phyloP scores from a whole-genome alignment of 2,888 invertebrate genomes.

The Parnassius glacialis region DNA sequence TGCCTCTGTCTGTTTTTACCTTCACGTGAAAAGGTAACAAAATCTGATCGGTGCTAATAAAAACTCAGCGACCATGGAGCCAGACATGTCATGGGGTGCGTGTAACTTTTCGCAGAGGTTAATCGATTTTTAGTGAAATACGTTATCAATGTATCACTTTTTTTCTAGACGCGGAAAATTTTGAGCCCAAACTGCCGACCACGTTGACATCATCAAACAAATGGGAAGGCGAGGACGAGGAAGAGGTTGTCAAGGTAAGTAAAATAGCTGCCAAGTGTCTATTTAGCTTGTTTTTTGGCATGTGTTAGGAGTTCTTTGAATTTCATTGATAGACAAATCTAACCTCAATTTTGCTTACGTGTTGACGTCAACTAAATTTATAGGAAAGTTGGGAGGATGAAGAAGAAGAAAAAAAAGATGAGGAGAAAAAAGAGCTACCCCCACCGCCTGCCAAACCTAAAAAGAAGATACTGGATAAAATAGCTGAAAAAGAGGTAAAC shows the following conservation, averaged over 20 bases:
- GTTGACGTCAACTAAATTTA: slow-evolving; percentile 64
- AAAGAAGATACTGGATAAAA: slow-evolving; percentile 88
- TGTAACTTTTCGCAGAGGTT: slow-evolving; percentile 33
- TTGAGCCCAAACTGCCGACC: slow-evolving; percentile 84
- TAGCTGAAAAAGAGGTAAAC: slow-evolving; percentile 93
- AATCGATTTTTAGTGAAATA: slow-evolving; percentile 4
- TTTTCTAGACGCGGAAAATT: slow-evolving; percentile 86
- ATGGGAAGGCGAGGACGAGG: slow-evolving; percentile 95
- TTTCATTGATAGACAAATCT: slow-evolving; percentile 38
- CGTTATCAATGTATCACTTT: slow-evolving; percentile 27
- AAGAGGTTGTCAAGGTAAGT: slow-evolving; percentile 90
- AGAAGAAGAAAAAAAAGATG: slow-evolving; percentile 89
- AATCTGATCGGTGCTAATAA: slow-evolving; percentile 67
- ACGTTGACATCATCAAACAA: slow-evolving; percentile 83
- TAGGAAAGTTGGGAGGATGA: slow-evolving; percentile 98
- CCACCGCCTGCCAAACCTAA: slow-evolving; percentile 84
- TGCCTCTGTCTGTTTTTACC: slow-evolving; percentile 66
- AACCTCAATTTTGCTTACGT: slow-evolving; percentile 71
- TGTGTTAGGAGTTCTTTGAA: slow-evolving; percentile 24
- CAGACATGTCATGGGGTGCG: slow-evolving; percentile 86
- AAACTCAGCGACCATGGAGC: slow-evolving; percentile 76
- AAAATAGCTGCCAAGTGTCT: slow-evolving; percentile 56
- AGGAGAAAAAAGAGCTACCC: slow-evolving; percentile 84
- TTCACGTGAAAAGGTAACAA: slow-evolving; percentile 69
- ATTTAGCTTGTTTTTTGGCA: slow-evolving; percentile 23